Conservation (phyloP, 37 sponge, comb jelly and placozoan species). For the Beroe forskalii region DNA sequence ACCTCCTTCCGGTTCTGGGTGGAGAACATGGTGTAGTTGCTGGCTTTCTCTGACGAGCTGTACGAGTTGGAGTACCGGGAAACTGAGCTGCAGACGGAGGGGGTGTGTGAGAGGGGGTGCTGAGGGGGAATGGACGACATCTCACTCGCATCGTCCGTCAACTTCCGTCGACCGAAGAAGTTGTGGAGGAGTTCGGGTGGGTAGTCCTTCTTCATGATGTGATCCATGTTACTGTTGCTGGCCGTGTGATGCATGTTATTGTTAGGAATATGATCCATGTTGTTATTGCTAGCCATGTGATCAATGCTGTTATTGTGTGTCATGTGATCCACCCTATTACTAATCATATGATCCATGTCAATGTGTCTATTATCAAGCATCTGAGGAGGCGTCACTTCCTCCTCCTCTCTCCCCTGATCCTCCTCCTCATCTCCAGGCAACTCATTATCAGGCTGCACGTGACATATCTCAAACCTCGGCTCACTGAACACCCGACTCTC, state of each 20-base stretch:
- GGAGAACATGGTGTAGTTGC: slow-evolving; percentile 64
- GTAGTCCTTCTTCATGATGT: slow-evolving; percentile 31
- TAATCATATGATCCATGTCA: too few relatives aligned
- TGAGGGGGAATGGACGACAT: slow-evolving; percentile 20
- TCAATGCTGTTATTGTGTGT: not conserved
- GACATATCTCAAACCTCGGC: slow-evolving; percentile 25
- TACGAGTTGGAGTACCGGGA: slow-evolving; percentile 42
- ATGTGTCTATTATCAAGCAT: not conserved
- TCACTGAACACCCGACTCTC: slow-evolving; percentile 48
- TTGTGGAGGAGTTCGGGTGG: slow-evolving; percentile 53
- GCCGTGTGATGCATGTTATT: not conserved
- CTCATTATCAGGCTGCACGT: not conserved
- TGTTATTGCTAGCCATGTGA: not conserved
- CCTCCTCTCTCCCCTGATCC: too few relatives aligned
- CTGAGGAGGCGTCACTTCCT: not conserved
- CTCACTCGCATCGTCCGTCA: slow-evolving; percentile 24
- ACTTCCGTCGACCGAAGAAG: slow-evolving; percentile 27
- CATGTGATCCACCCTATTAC: not conserved
- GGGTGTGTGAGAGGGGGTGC: not conserved
- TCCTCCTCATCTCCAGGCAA: not conserved
- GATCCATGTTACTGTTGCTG: not conserved
- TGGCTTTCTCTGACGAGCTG: slow-evolving; percentile 60
- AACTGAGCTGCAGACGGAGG: slow-evolving; percentile 53
- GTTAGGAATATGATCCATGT: too few relatives aligned
- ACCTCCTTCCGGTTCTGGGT: not conserved